Evolutionary conservation across 1,140 invertebrate genomes (phyloP), one percentile per base, ranked within the genome.

Genomic region (Cecropterus lyciades): DNA sequence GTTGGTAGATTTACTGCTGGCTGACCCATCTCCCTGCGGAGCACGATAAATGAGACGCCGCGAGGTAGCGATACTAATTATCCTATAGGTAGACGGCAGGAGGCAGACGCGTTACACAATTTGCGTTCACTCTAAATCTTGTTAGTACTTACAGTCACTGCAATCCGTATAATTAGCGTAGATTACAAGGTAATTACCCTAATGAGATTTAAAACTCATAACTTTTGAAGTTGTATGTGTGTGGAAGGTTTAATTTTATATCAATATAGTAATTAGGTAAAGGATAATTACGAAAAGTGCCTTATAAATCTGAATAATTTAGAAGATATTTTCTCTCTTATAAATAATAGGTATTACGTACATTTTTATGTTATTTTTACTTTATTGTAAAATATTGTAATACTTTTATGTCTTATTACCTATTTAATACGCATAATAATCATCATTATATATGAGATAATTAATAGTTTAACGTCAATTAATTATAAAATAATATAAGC

Each of bases 61-160:
- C 80, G 76, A 85, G 83, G 80, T 84, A 89, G 82, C 86, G 80
- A 89, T 91, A 91, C 89, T 91, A 91, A 91, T 91, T 91, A 91
- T 87, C 80, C 81, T 88, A 88, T 85, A 85, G 80, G 78, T 87
- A 86, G 73, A 56, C 9, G 56, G 24, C 14, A 60, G 43, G 3
- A 60, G 45, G 24, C 56, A 60, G 56, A 79, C 76, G 72, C 79
- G 72, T 82, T 80, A 79, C 78, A 73, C 62, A 69, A 70, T 67
- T 80, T 80, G 75, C 75, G 68, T 79, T 80, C 66, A 62, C 73
- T 69, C 69, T 89, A 84, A 87, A 87, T 89, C 84, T 87, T 85
- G 75, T 85, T 84, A 87, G 77, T 70, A 76, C 72, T 77, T 57
- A 60, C 66, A 71, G 76, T 42, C 57, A 46, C 49, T 79, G 81